Conservation (phyloP, 2,113 vertebrate genomes). For the Micromys minutus region DNA sequence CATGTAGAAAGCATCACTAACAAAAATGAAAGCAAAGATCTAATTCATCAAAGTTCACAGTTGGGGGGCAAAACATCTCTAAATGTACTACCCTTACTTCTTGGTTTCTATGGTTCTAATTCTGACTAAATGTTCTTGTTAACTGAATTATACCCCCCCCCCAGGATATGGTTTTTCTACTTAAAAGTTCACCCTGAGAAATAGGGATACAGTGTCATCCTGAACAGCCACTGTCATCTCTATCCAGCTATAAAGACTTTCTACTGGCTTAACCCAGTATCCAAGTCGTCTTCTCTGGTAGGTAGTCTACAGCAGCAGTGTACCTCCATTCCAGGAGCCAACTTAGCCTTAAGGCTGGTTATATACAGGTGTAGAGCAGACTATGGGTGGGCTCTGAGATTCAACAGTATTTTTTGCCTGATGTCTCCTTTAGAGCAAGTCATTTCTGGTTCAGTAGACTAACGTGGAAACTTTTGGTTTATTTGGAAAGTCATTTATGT, state of each 20-base stretch:
- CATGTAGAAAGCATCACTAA: background rate
- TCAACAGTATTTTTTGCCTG: background rate
- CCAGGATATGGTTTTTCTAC: background rate
- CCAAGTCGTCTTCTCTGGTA: background rate
- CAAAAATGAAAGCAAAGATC: background rate
- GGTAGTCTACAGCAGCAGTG: background rate
- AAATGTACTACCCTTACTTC: background rate
- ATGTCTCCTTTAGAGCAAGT: too few species aligned
- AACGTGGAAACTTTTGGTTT: too few species aligned
- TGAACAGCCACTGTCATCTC: background rate
- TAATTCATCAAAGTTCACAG: background rate
- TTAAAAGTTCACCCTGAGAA: background rate
- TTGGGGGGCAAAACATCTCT: background rate
- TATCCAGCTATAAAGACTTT: background rate
- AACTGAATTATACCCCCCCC: background rate
- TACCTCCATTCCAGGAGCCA: background rate
- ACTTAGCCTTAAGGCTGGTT: background rate
- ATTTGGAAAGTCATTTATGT: too few species aligned
- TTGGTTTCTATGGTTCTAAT: background rate
- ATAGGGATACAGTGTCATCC: background rate
- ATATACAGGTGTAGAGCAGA: background rate
- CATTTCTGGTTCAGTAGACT: background rate
- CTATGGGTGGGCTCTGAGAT: background rate
- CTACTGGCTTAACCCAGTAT: background rate
- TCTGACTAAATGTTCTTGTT: background rate